These are phyloP conservation scores for Phrynocephalus guinanensis DNA, from an alignment of 2,797 vertebrate genomes.

Conservation along the genomic window DNA sequence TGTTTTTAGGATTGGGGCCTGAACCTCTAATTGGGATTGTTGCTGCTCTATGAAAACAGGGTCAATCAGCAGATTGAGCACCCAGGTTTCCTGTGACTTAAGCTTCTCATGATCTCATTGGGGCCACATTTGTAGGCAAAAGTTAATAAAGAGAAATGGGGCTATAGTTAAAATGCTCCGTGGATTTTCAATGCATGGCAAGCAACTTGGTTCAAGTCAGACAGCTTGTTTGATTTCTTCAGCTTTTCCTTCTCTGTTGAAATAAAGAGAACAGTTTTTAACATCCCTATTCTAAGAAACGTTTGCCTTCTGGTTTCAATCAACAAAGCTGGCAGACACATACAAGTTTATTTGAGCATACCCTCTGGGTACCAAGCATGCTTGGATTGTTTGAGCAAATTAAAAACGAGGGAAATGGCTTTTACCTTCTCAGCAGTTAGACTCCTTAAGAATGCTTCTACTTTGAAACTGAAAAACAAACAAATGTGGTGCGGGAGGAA, in stretches of 20 bases:
- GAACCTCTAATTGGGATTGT: conserved; percentile 3
- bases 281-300: conserved; percentile 71
- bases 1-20: background rate
- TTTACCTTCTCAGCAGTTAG: conserved; percentile 73
- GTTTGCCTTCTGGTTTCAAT: conserved; percentile 79
- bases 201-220: conserved; percentile 51
- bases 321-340: conserved; percentile 76
- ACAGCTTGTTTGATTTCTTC: conserved; percentile 1
- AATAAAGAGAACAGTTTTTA: conserved; percentile 57
- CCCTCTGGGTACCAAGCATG: conserved; percentile 77
- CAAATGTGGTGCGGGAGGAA: conserved; percentile 24
- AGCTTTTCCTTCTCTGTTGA: conserved; percentile 23
- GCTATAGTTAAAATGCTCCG: background rate
- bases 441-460: conserved; percentile 66
- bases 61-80: conserved; percentile 20
- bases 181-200: background rate
- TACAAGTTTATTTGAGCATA: conserved; percentile 80
- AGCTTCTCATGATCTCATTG: background rate
- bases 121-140: background rate
- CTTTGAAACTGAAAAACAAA: conserved; percentile 43
- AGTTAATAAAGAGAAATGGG: conserved; percentile 23
- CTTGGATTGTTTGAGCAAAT: conserved; percentile 78
- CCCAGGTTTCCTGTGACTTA: conserved; percentile 2
- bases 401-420: conserved; percentile 78
- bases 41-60: conserved; percentile 36